Evolutionary conservation across 2,888 invertebrate species (phyloP).

Genomic region (Hylaea fasciaria): DNA sequence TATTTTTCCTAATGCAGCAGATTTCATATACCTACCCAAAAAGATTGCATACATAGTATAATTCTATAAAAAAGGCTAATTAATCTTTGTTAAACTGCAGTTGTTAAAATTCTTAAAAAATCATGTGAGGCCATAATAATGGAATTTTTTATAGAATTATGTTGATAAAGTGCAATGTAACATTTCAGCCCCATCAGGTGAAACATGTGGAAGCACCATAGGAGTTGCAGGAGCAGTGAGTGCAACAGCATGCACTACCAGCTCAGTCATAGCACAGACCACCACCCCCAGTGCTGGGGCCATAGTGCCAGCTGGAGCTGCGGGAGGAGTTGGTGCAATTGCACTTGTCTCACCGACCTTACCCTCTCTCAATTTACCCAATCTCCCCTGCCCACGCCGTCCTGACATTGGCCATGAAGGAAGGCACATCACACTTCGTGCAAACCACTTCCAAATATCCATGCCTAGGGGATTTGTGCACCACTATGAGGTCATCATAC

Average conservation of each 20-base stretch:
- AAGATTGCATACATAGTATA: not conserved
- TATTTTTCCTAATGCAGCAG: no score
- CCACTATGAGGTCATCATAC: slow-evolving; percentile 99
- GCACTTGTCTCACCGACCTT: slow-evolving; percentile 87
- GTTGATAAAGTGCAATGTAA: not conserved
- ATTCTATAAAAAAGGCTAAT: not conserved
- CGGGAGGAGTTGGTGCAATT: slow-evolving; percentile 75
- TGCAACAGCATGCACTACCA: slow-evolving; percentile 26
- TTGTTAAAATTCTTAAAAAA: not conserved
- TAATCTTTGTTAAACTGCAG: not conserved
- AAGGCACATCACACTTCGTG: slow-evolving; percentile 96
- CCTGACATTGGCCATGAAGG: slow-evolving; percentile 99
- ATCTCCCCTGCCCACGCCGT: slow-evolving; percentile 97
- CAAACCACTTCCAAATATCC: slow-evolving; percentile 99
- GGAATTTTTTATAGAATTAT: no score
- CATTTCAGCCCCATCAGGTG: slow-evolving; percentile 43
- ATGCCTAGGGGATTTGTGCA: slow-evolving; percentile 99
- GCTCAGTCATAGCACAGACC: slow-evolving; percentile 45
- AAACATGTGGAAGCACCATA: slow-evolving; percentile 35
- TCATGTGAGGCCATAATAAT: no score
- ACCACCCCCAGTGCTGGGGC: slow-evolving; percentile 42
- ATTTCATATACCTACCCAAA: no score
- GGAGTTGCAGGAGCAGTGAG: slow-evolving; percentile 30
- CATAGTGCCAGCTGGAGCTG: slow-evolving; percentile 52
- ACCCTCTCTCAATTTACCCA: slow-evolving; percentile 91